A percentile compares a stretch with the other conserved stretches of the same genome.
Evolutionary conservation across 2,113 vertebrate species (phyloP).

Genomic region (Pedetes capensis): DNA sequence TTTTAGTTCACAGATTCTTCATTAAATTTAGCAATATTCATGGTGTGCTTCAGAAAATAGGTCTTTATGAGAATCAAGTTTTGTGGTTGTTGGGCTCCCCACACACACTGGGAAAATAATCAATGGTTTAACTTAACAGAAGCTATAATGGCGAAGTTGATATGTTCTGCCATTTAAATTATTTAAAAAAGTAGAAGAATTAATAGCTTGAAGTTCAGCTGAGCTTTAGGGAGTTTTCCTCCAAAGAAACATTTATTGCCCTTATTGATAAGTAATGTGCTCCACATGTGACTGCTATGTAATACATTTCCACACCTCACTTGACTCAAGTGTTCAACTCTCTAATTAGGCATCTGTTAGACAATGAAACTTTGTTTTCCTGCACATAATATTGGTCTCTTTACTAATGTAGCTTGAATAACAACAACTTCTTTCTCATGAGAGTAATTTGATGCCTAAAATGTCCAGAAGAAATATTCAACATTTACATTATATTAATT

Average conservation of each 20-base stretch:
- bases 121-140: neutral
- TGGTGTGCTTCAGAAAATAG: constrained; percentile 28
- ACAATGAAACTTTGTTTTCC: constrained; percentile 63
- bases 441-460: constrained; percentile 61
- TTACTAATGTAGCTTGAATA: constrained; percentile 52
- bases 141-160: neutral
- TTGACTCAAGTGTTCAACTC: neutral
- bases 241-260: neutral
- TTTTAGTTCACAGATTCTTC: constrained; percentile 23
- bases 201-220: constrained; percentile 8
- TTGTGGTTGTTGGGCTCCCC: neutral
- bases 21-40: constrained; percentile 10
- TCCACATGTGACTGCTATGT: neutral
- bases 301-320: constrained; percentile 40
- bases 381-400: neutral
- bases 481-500: constrained; percentile 57
- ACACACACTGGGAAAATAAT: neutral
- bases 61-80: constrained; percentile 34
- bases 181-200: constrained; percentile 23
- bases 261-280: constrained; percentile 57
- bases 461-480: constrained; percentile 53
- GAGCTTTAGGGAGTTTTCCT: neutral
- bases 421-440: constrained; percentile 45
- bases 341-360: constrained; percentile 68
- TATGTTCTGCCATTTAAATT: neutral